These are phyloP conservation scores for Rhopalosiphum nymphaeae DNA, from an alignment of 2,888 invertebrate genomes.

Conservation along the genomic window DNA sequence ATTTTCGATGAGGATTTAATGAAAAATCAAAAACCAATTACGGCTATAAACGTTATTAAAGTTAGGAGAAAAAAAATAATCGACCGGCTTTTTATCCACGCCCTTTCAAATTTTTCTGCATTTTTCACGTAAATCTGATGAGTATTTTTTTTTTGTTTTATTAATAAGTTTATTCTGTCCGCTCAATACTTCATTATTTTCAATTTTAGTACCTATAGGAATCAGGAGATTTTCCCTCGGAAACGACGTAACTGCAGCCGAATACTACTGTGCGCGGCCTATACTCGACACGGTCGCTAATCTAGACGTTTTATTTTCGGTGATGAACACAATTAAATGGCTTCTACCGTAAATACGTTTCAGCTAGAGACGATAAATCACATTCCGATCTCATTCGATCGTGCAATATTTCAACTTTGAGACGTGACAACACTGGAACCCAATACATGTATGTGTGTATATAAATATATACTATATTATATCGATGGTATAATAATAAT, in stretches of 20 bases:
- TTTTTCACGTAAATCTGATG: not conserved
- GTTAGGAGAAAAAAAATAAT: not conserved
- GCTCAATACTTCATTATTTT: not conserved
- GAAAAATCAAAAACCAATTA: not conserved
- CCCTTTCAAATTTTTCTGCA: not conserved
- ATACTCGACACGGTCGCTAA: not conserved
- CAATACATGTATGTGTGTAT: not conserved
- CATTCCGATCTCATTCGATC: constrained; percentile 33
- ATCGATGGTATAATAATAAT: constrained; percentile 42
- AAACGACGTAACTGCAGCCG: not conserved
- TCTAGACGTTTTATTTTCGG: not conserved
- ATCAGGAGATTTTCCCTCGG: not conserved
- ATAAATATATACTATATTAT: not conserved
- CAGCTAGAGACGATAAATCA: not conserved
- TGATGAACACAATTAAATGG: not conserved
- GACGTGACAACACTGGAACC: constrained; percentile 1
- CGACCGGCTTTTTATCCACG: not conserved
- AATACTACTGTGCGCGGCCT: not conserved
- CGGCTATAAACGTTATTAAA: not conserved
- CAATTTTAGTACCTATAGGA: not conserved
- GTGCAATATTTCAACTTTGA: constrained; percentile 41
- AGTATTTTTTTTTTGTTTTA: not conserved
- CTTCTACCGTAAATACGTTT: not conserved
- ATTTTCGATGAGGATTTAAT: not conserved
- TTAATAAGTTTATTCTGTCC: not conserved